A percentile compares a stretch with the other conserved stretches of the same genome.
These are phyloP conservation scores for Marronus borbonicus DNA, from an alignment of 2,888 invertebrate genomes.

Conservation along the genomic window DNA sequence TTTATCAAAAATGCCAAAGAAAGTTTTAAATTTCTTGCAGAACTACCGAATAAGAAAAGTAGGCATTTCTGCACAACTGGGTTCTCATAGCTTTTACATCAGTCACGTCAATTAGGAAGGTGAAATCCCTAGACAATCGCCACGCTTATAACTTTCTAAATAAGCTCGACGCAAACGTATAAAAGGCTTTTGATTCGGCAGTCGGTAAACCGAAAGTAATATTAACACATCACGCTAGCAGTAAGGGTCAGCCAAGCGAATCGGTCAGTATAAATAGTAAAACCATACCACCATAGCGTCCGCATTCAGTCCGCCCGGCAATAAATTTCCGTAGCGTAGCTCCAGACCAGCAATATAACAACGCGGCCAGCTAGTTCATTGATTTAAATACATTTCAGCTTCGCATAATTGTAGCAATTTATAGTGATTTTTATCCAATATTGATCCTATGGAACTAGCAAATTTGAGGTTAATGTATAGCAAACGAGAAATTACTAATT, in stretches of 20 bases:
- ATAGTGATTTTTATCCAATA: conserved; percentile 39
- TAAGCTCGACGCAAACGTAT: conserved; percentile 8
- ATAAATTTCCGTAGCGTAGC: conserved; percentile 22
- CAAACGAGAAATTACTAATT: conserved; percentile 25
- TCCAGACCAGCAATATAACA: neutral
- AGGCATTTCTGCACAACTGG: too few species aligned
- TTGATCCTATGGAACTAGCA: conserved; percentile 13
- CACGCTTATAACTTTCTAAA: neutral
- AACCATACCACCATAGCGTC: conserved; percentile 33
- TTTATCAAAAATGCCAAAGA: too few species aligned
- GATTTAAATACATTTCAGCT: conserved; percentile 50
- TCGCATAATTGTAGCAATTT: conserved; percentile 41
- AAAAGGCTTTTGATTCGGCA: conserved; percentile 16
- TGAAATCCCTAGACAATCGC: neutral
- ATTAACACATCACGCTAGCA: conserved; percentile 60
- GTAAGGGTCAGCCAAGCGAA: conserved; percentile 9
- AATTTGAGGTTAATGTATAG: conserved; percentile 28
- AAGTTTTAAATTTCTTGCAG: too few species aligned
- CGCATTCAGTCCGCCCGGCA: conserved; percentile 17
- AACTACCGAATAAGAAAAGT: too few species aligned
- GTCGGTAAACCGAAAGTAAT: conserved; percentile 51
- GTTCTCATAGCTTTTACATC: too few species aligned
- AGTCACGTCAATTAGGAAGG: too few species aligned
- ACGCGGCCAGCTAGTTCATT: conserved; percentile 39
- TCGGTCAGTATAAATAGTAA: conserved; percentile 56